Evolutionary conservation across 2,888 invertebrate species (phyloP).

Genomic region (Coleophora flavipennella): DNA sequence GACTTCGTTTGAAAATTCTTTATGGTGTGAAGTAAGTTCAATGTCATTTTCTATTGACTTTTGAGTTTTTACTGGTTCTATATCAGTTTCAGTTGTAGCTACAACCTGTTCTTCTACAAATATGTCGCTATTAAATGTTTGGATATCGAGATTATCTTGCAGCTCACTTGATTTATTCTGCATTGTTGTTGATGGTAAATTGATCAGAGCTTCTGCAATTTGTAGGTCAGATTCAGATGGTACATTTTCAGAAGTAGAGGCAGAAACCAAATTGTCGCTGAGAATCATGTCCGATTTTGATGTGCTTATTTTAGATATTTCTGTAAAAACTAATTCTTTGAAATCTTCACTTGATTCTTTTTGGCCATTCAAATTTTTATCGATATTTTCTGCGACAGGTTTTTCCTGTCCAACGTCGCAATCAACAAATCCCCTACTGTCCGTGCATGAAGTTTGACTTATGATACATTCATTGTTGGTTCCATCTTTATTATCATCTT

Average conservation of each 20-base stretch:
- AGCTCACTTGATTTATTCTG: conserved; percentile 36
- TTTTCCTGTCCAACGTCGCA: conserved; percentile 14
- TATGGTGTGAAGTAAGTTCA: background rate
- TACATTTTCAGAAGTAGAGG: conserved; percentile 21
- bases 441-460: conserved; percentile 24
- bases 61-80: conserved; percentile 1
- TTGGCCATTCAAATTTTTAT: conserved; percentile 10
- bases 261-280: background rate
- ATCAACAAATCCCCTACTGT: conserved; percentile 16
- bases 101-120: conserved; percentile 4
- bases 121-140: conserved; percentile 1
- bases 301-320: background rate
- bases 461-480: conserved; percentile 17
- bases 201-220: conserved; percentile 63
- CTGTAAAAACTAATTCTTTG: conserved; percentile 7
- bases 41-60: conserved; percentile 5
- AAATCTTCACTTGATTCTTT: conserved; percentile 4
- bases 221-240: conserved; percentile 65
- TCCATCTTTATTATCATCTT: conserved; percentile 53
- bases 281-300: background rate
- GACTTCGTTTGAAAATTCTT: conserved; percentile 25
- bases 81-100: background rate
- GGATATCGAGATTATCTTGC: conserved; percentile 12
- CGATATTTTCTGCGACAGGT: conserved; percentile 1
- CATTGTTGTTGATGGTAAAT: conserved; percentile 53